phyloP scores from a whole-genome alignment of 1,140 invertebrate species.

The Melanaphis sacchari region DNA sequence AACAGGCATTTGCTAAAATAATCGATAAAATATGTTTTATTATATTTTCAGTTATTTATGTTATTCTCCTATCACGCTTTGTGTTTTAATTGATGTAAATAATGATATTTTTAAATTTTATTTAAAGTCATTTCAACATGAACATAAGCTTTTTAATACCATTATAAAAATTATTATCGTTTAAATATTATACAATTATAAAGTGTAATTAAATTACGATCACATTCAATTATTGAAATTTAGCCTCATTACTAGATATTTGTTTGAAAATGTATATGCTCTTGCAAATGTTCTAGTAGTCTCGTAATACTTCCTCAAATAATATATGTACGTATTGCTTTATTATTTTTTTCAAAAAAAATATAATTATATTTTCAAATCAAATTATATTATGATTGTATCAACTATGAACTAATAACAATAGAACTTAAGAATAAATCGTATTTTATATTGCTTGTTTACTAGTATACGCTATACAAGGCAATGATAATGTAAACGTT shows the following conservation, averaged over 20 bases:
- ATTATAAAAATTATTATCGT: not conserved
- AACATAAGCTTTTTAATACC: too few species aligned
- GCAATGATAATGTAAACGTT: not conserved
- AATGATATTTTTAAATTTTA: not conserved
- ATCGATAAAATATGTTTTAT: conserved; percentile 21
- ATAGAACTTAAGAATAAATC: not conserved
- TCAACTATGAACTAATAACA: not conserved
- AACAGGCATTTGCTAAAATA: conserved; percentile 5
- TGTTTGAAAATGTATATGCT: not conserved
- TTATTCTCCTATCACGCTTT: not conserved
- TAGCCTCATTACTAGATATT: not conserved
- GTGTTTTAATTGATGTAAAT: not conserved
- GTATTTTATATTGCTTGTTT: not conserved
- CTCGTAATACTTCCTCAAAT: not conserved
- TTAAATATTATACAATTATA: not conserved
- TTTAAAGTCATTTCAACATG: too few species aligned
- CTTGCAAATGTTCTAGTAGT: rapidly evolving
- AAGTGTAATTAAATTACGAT: not conserved
- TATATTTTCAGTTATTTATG: conserved; percentile 23
- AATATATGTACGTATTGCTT: not conserved
- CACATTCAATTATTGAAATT: not conserved
- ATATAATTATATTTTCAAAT: not conserved
- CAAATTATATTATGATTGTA: not conserved
- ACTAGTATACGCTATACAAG: not conserved
- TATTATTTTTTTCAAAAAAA: not conserved